Percentiles rank a stretch among this genome's conserved stretches.
These are phyloP conservation scores for Drosophila punjabiensis DNA, from an alignment of 1,140 invertebrate genomes.

Conservation along the genomic window DNA sequence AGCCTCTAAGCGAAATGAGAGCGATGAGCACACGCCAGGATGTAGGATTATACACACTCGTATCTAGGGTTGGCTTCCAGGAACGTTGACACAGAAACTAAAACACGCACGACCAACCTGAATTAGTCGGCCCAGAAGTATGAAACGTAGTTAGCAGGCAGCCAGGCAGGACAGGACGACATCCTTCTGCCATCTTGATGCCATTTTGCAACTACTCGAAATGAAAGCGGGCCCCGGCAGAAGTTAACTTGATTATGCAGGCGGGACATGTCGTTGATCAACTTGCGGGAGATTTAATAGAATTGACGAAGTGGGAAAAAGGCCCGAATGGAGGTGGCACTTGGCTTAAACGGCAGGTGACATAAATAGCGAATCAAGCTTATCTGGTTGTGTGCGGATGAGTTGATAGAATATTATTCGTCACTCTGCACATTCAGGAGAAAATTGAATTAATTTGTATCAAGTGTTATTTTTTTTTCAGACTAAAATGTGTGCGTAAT, in stretches of 20 bases:
- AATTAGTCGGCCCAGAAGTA: slow-evolving; percentile 44
- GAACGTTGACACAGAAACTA: slow-evolving; percentile 60
- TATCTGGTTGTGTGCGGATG: not conserved
- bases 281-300: slow-evolving; percentile 47
- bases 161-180: slow-evolving; percentile 3
- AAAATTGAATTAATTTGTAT: not conserved
- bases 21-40: slow-evolving; percentile 38
- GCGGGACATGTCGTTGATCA: slow-evolving; percentile 38
- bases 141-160: slow-evolving; percentile 38
- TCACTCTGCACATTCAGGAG: not conserved
- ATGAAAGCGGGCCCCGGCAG: slow-evolving; percentile 21
- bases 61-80: slow-evolving; percentile 24
- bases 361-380: slow-evolving; percentile 22
- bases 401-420: not conserved
- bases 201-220: slow-evolving; percentile 34
- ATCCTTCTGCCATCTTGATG: slow-evolving; percentile 25
- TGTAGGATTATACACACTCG: slow-evolving; percentile 21
- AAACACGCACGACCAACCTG: slow-evolving; percentile 49
- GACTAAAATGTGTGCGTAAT: not conserved
- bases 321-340: slow-evolving; percentile 10
- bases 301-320: slow-evolving; percentile 36
- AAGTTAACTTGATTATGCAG: slow-evolving; percentile 52
- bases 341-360: slow-evolving; percentile 10
- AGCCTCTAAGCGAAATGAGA: slow-evolving; percentile 52
- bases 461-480: too few relatives aligned